A percentile compares a stretch with the other conserved stretches of the same genome.
phyloP scores from a whole-genome alignment of 2,113 vertebrate species.

The Seriola rivoliana region DNA sequence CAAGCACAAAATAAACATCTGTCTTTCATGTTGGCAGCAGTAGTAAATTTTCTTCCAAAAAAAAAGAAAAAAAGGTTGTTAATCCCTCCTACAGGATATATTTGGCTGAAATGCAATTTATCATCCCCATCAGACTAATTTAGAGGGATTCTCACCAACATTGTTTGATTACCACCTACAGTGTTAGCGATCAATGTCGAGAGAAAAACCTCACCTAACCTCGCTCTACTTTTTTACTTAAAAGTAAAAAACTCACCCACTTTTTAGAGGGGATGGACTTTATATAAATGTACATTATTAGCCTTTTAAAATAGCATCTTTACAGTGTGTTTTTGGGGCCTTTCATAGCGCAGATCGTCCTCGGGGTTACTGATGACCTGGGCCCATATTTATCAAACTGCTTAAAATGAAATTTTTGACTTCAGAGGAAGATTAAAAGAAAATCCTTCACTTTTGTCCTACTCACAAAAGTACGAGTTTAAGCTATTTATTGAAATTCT shows the following conservation, averaged over 20 bases:
- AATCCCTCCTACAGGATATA: constrained; percentile 58
- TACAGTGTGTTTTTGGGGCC: too few relatives aligned
- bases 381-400: neutral
- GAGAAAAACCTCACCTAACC: neutral
- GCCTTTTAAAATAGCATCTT: neutral
- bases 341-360: neutral
- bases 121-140: constrained; percentile 55
- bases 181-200: constrained; percentile 2
- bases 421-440: neutral
- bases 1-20: constrained; percentile 64
- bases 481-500: too few relatives aligned
- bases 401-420: neutral
- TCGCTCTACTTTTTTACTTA: neutral
- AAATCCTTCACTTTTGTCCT: neutral
- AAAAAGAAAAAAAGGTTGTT: constrained; percentile 29
- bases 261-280: neutral
- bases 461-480: neutral
- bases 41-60: constrained; percentile 33
- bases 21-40: constrained; percentile 58
- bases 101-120: constrained; percentile 43
- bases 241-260: neutral
- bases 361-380: neutral
- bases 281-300: neutral
- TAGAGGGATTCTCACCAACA: constrained; percentile 7
- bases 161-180: constrained; percentile 37